Evolutionary conservation across 2,113 vertebrate genomes (phyloP), one percentile per base, ranked within the genome.

Genomic region (Coreoperca whiteheadi): DNA sequence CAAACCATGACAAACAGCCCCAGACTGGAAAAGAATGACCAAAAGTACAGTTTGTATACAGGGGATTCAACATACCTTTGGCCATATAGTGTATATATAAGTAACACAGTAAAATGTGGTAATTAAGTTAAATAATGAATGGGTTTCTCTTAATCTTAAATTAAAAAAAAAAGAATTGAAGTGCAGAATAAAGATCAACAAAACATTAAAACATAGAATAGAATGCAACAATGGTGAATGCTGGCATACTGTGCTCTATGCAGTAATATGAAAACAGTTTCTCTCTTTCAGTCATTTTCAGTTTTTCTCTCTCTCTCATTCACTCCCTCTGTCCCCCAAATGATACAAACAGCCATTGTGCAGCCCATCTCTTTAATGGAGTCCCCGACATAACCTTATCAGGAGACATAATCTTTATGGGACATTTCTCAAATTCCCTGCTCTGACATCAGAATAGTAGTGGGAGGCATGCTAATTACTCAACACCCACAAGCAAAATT

Each of bases 371-470:
- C 83, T 89, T 88, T 94, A 93, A 94, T 87, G 86, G 91, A 84
- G 79, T 63, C 78, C 18, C 83, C 87, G 84, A 88, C 93, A 89
- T 90, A 84, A 93, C 89, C 88, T 93, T 95, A 96, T 96, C 95
- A 83, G 89, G 92, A 88, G 72, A 81, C 78, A 76, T 83, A 48
- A 96, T 96, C 95, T 96, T 93, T 91, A 91, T 87, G 86, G 85
- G 89, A 88, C 92, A 94, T 96, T 96, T 94, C 91, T 92, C 83
- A 91, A 89, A 95, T 95, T 95, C 95, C 87, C 81, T 15, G 25
- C 78, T 68, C 81, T 90, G 90, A 91, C 79, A 88, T 88, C 88
- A 78, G 87, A 88, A 93, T 91, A 87, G 91, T 92, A 89, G 90
- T 74, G 82, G 90, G 86, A 88, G 87, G 91, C 90, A 78, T 84